phyloP scores from a whole-genome alignment of 2,888 invertebrate genomes.

The Erebia epiphron region DNA sequence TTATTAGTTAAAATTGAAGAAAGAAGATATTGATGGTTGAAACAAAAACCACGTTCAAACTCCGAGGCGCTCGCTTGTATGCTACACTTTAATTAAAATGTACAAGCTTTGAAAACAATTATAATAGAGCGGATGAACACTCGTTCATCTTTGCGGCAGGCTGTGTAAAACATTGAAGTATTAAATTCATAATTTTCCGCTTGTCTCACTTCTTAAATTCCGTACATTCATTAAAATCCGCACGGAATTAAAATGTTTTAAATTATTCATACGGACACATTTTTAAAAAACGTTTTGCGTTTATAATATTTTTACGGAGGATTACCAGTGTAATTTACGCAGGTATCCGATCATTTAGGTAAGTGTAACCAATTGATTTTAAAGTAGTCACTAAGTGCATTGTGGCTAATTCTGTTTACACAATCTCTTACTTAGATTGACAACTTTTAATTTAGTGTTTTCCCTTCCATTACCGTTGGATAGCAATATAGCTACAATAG shows the following conservation, averaged over 20 bases:
- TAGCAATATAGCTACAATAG: too few species aligned
- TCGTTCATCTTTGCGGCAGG: constrained; percentile 16
- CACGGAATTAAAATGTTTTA: constrained; percentile 19
- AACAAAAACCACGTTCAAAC: too few species aligned
- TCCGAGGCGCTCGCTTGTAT: background rate
- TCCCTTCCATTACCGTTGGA: too few species aligned
- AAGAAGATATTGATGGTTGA: too few species aligned
- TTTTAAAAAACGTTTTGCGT: constrained; percentile 9
- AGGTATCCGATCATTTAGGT: background rate
- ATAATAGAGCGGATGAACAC: constrained; percentile 12
- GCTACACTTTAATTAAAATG: background rate
- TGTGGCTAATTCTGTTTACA: too few species aligned
- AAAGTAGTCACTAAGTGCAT: background rate
- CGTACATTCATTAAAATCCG: constrained; percentile 17
- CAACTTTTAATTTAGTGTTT: too few species aligned
- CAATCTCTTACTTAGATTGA: too few species aligned
- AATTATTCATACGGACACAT: constrained; percentile 5
- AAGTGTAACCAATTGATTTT: background rate
- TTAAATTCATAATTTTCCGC: constrained; percentile 29
- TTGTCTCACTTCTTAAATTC: constrained; percentile 14
- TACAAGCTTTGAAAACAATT: constrained; percentile 18
- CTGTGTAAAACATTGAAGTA: constrained; percentile 19
- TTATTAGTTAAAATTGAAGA: too few species aligned
- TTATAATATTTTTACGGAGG: background rate
- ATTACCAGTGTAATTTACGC: background rate